Evolutionary conservation across 2,888 invertebrate genomes (phyloP).

Genomic region (Orthosia cruda): DNA sequence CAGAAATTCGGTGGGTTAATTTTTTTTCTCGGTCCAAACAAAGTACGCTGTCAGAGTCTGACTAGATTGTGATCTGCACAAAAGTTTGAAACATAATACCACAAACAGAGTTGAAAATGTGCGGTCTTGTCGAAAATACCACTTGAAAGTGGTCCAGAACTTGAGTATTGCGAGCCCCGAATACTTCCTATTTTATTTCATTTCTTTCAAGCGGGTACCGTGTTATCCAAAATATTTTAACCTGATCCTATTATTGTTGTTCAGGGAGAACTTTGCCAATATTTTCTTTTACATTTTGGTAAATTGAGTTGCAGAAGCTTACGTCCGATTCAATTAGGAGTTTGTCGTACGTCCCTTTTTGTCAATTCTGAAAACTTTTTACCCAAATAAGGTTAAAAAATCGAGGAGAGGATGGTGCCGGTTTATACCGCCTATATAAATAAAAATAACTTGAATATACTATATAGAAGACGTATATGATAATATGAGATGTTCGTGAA

Average conservation of each 20-base stretch:
- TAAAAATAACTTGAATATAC: slow-evolving; percentile 24
- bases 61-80: slow-evolving; percentile 85
- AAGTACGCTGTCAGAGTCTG: slow-evolving; percentile 85
- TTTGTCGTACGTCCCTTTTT: slow-evolving; percentile 50
- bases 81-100: slow-evolving; percentile 84
- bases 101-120: slow-evolving; percentile 79
- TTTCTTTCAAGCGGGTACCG: slow-evolving; percentile 65
- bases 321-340: slow-evolving; percentile 63
- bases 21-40: slow-evolving; percentile 59
- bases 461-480: slow-evolving; percentile 1
- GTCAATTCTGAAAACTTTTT: slow-evolving; percentile 44
- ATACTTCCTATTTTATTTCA: slow-evolving; percentile 65
- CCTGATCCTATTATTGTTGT: slow-evolving; percentile 60
- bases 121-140: slow-evolving; percentile 82
- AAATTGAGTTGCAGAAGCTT: slow-evolving; percentile 70
- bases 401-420: slow-evolving; percentile 21
- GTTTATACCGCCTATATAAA: slow-evolving; percentile 19
- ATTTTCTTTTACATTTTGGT: slow-evolving; percentile 63
- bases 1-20: slow-evolving; percentile 63
- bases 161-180: slow-evolving; percentile 62
- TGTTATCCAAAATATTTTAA: slow-evolving; percentile 61
- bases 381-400: slow-evolving; percentile 46
- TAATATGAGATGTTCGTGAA: slow-evolving; percentile 9
- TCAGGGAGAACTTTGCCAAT: slow-evolving; percentile 54
- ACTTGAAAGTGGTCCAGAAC: slow-evolving; percentile 83